Evolutionary conservation across 1,140 invertebrate species (phyloP), one percentile per base, ranked within the genome.

Genomic region (Antheraea mylitta): DNA sequence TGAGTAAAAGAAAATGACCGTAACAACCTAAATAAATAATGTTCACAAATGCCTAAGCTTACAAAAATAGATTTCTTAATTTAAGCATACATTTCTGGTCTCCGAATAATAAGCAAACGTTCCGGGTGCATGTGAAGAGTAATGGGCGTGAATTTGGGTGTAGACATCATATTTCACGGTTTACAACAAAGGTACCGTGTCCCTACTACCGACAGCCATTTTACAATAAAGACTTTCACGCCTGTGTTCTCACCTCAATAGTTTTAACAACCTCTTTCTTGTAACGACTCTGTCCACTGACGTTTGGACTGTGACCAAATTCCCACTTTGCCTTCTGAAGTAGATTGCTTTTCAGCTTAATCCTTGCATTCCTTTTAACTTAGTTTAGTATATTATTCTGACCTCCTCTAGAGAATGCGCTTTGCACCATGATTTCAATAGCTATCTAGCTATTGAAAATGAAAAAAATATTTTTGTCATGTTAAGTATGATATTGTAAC

Each of bases 161-260:
- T 53, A 53, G 45, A 53, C 45, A 53, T 53, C 45, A 53, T 53
- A 53, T 53, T 53, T 53, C 16, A 53, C 45, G 45, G 45, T 53
- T 53, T 53, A 53, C 45, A 53, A 16, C 45, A 16, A n/a, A 53
- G 0, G 45, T 53, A 53, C 45, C 45, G 45, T 53, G 45, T 53
- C 45, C 45, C 11, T 0, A 42, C 38, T 42, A 11, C 38, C 38
- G 45, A 53, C 11, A 11, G 0, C 11, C 45, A 16, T 16, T 53
- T 16, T 13, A n/a, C 45, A 53, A 6, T 53, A n/a, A 16, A 13
- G 13, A 16, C 6, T 6, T 53, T 53, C 45, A 53, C 45, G 45
- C 45, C 4, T 16, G 45, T 13, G 16, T 53, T 53, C 16, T 6
- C 45, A 53, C 45, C 10, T 53, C 16, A 13, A 11, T 53, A 53